phyloP scores from a whole-genome alignment of 2,888 invertebrate genomes.

The Stramonita haemastoma region DNA sequence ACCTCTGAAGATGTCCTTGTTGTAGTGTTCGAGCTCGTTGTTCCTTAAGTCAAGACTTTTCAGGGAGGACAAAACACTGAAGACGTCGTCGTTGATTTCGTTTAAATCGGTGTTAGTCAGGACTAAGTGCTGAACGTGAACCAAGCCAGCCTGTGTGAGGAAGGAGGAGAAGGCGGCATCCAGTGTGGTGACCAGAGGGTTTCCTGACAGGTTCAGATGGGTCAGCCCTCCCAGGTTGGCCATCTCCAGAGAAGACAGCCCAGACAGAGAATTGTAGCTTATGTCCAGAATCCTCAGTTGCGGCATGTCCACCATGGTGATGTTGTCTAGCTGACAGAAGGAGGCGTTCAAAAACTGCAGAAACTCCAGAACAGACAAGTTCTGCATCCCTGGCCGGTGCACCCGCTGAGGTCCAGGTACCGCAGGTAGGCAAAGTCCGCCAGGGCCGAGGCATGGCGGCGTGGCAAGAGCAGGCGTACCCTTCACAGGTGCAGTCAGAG shows the following conservation, averaged over 20 bases:
- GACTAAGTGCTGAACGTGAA: background rate
- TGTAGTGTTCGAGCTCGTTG: background rate
- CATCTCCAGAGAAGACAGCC: background rate
- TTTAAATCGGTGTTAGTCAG: background rate
- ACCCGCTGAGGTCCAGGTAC: background rate
- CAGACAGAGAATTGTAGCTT: background rate
- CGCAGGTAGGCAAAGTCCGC: too few species aligned
- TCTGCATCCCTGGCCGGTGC: background rate
- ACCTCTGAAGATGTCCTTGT: background rate
- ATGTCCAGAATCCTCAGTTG: slow-evolving; percentile 36
- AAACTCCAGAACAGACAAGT: background rate
- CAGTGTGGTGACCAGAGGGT: background rate
- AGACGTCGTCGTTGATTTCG: background rate
- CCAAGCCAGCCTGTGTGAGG: background rate
- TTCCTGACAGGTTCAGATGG: background rate
- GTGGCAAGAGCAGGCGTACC: too few species aligned
- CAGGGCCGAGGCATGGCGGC: too few species aligned
- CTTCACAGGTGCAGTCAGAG: slow-evolving; percentile 1
- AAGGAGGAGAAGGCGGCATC: background rate
- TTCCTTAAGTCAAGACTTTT: background rate
- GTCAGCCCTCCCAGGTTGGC: background rate
- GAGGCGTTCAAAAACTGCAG: slow-evolving; percentile 26
- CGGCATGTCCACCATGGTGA: background rate
- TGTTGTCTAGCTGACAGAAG: background rate
- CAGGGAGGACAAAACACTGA: background rate